Conservation (phyloP, 2,113 vertebrate species). For the Urocynchramus pylzowi region DNA sequence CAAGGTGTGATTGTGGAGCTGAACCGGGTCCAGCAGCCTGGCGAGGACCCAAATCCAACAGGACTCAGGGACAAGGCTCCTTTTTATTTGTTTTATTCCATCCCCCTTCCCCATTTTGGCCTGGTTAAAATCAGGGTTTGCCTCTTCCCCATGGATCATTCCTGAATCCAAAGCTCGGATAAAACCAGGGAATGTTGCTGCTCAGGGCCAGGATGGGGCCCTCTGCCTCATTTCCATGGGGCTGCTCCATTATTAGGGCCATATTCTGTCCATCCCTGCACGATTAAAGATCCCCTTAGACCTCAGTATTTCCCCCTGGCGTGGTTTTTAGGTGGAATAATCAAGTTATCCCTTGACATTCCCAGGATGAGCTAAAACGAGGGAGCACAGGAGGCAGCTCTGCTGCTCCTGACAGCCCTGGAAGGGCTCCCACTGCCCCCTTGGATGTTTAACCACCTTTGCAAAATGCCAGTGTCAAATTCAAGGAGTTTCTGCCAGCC, state of each 20-base stretch:
- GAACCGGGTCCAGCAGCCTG: slow-evolving; percentile 14
- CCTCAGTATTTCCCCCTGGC: accelerated
- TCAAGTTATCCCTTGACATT: neutral
- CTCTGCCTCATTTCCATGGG: neutral
- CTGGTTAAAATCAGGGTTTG: neutral
- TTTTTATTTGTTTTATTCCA: neutral
- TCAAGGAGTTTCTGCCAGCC: neutral
- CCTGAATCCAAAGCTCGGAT: neutral
- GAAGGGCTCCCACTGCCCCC: neutral
- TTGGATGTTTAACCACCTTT: neutral
- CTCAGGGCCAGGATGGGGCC: neutral
- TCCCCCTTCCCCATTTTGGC: neutral
- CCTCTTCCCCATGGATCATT: neutral
- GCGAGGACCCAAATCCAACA: slow-evolving; percentile 44
- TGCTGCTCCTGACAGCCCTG: neutral
- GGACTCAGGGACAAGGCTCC: neutral
- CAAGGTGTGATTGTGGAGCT: slow-evolving; percentile 35
- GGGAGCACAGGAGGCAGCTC: neutral
- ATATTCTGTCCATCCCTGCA: neutral
- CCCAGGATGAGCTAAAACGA: neutral
- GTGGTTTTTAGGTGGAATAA: neutral
- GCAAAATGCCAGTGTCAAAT: neutral
- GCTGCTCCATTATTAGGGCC: neutral
- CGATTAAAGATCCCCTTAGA: neutral
- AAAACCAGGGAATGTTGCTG: neutral